These are phyloP conservation scores for Zaprionus bogoriensis DNA, from an alignment of 2,888 invertebrate species.

Conservation along the genomic window DNA sequence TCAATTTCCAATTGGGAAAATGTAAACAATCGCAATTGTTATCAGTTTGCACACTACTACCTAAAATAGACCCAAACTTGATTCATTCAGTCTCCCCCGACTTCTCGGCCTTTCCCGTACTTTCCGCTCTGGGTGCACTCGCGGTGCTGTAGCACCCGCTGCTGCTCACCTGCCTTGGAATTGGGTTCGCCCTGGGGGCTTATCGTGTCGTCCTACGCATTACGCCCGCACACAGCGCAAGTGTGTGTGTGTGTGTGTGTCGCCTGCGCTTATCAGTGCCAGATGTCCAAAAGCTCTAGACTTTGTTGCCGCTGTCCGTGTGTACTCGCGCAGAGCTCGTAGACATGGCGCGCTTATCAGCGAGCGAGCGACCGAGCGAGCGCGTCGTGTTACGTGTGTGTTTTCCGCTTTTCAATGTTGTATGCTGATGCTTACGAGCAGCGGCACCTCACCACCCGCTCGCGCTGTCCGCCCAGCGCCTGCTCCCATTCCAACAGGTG, in stretches of 20 bases:
- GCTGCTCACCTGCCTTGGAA: background rate
- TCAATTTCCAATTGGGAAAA: background rate
- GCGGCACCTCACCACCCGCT: background rate
- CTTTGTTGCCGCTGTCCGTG: background rate
- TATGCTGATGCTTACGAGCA: slow-evolving; percentile 8
- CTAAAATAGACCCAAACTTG: slow-evolving; percentile 46
- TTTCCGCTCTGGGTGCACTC: background rate
- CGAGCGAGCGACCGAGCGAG: too few species aligned
- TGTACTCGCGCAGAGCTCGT: background rate
- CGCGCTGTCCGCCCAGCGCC: background rate
- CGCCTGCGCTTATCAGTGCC: background rate
- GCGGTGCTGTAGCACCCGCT: too few species aligned
- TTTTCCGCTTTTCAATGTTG: slow-evolving; percentile 14
- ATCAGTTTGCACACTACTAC: slow-evolving; percentile 62
- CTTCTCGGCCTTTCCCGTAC: background rate
- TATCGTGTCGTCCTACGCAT: background rate
- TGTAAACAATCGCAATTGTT: slow-evolving; percentile 9
- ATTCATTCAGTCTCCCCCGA: slow-evolving; percentile 15
- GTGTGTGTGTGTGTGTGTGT: background rate
- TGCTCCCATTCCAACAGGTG: slow-evolving; percentile 63
- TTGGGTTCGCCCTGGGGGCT: background rate
- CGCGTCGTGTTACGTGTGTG: slow-evolving; percentile 15
- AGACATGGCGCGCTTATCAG: background rate
- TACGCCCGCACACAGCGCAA: background rate
- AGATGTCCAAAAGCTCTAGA: slow-evolving; percentile 4